Conservation (phyloP, 2,113 vertebrate genomes). For the Paramormyrops kingsleyae region DNA sequence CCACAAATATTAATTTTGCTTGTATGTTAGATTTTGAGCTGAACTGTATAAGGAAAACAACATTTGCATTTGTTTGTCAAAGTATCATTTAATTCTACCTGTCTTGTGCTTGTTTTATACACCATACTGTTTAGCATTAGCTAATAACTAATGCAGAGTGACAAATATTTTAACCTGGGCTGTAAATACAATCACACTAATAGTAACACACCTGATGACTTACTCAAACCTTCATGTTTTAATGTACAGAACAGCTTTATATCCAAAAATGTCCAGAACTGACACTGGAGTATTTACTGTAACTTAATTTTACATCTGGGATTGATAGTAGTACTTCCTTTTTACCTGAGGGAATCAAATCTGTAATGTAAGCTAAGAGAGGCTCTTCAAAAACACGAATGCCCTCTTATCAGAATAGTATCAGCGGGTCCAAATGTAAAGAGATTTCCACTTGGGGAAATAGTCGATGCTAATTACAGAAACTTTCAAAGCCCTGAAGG, state of each 20-base stretch:
- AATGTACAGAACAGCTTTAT: neutral
- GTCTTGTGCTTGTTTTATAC: neutral
- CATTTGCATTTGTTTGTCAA: neutral
- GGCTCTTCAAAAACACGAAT: slow-evolving; percentile 24
- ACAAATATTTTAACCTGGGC: neutral
- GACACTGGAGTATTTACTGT: slow-evolving; percentile 15
- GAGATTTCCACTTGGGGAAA: slow-evolving; percentile 10
- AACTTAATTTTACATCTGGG: slow-evolving; percentile 33
- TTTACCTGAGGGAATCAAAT: slow-evolving; percentile 18
- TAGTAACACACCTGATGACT: neutral
- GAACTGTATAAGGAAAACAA: neutral
- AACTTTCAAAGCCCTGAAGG: slow-evolving; percentile 16
- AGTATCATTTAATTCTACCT: too few species aligned
- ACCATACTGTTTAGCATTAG: neutral
- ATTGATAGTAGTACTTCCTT: slow-evolving; percentile 11
- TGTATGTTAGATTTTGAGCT: neutral
- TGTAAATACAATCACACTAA: neutral
- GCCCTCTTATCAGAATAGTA: slow-evolving; percentile 14
- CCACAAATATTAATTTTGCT: neutral
- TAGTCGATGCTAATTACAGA: slow-evolving; percentile 14
- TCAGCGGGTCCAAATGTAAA: slow-evolving; percentile 12
- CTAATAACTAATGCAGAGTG: neutral
- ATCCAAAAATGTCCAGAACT: neutral
- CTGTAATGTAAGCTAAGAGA: slow-evolving; percentile 21
- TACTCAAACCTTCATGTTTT: neutral